A percentile compares a stretch with the other conserved stretches of the same genome.
These are phyloP conservation scores for Drosophila santomea DNA, from an alignment of 1,140 invertebrate genomes.

Conservation along the genomic window DNA sequence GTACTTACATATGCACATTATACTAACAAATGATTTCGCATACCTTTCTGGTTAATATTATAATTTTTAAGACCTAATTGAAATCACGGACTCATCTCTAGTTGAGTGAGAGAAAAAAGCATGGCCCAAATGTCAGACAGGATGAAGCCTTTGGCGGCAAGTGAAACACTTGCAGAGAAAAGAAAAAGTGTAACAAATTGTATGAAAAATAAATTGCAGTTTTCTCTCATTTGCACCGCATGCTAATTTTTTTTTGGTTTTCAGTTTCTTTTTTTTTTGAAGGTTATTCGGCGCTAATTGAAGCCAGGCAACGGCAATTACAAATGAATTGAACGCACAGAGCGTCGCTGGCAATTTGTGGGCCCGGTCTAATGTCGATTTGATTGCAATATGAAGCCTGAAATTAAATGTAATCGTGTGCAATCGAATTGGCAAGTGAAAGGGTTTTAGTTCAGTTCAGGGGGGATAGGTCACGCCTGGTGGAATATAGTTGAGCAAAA, in stretches of 20 bases:
- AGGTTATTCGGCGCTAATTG: constrained; percentile 49
- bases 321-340: not conserved
- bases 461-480: constrained; percentile 41
- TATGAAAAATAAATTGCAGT: constrained; percentile 26
- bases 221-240: constrained; percentile 33
- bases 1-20: not conserved
- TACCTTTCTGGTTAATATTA: too few relatives aligned
- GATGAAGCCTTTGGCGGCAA: constrained; percentile 22
- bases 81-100: not conserved
- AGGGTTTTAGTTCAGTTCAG: not conserved
- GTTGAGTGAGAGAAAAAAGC: too few relatives aligned
- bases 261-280: constrained; percentile 5
- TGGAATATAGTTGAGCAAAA: constrained; percentile 56
- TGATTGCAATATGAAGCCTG: constrained; percentile 76
- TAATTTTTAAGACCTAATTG: not conserved
- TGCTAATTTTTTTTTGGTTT: constrained; percentile 20
- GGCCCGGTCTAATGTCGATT: constrained; percentile 52
- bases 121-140: constrained; percentile 32
- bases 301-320: constrained; percentile 35
- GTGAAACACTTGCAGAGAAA: constrained; percentile 31
- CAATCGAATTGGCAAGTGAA: constrained; percentile 15
- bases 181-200: constrained; percentile 55
- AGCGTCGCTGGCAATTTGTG: constrained; percentile 33
- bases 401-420: constrained; percentile 77
- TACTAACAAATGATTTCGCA: not conserved